Evolutionary conservation across 30 jellyfish, hydroid and myxozoan genomes (phyloP).

Genomic region (Nemopilema nomurai): DNA sequence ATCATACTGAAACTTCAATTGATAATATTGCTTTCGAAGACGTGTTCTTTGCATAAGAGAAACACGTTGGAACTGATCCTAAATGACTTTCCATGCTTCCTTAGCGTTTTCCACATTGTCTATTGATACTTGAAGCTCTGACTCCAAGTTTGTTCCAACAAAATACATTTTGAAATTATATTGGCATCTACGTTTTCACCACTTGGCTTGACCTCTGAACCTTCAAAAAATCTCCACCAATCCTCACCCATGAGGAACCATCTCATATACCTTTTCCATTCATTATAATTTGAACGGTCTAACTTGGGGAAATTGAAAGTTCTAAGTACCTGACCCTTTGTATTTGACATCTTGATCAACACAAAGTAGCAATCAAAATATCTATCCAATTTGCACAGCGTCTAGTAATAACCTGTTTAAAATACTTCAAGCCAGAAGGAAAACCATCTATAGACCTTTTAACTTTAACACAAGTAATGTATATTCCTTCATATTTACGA

Average conservation of each 20-base stretch:
- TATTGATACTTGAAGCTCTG: conserved; percentile 33
- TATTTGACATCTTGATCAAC: conserved; percentile 14
- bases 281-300: conserved; percentile 37
- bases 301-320: conserved; percentile 28
- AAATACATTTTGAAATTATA: conserved; percentile 1
- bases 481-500: too few species aligned
- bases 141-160: conserved; percentile 26
- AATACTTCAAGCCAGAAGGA: too few species aligned
- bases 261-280: conserved; percentile 49
- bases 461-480: too few species aligned
- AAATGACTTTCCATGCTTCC: conserved; percentile 26
- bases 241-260: conserved; percentile 65
- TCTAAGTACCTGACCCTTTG: conserved; percentile 10
- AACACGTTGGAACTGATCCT: conserved; percentile 51
- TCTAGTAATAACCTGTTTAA: neutral
- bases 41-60: conserved; percentile 41
- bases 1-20: conserved; percentile 38
- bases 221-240: conserved; percentile 60
- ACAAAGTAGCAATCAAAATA: conserved; percentile 15
- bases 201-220: conserved; percentile 49
- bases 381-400: neutral
- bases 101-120: conserved; percentile 19
- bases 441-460: too few species aligned
- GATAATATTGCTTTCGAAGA: conserved; percentile 23
- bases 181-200: conserved; percentile 3